phyloP scores from a whole-genome alignment of 2,888 invertebrate species.

The Eupithecia pulchellata region DNA sequence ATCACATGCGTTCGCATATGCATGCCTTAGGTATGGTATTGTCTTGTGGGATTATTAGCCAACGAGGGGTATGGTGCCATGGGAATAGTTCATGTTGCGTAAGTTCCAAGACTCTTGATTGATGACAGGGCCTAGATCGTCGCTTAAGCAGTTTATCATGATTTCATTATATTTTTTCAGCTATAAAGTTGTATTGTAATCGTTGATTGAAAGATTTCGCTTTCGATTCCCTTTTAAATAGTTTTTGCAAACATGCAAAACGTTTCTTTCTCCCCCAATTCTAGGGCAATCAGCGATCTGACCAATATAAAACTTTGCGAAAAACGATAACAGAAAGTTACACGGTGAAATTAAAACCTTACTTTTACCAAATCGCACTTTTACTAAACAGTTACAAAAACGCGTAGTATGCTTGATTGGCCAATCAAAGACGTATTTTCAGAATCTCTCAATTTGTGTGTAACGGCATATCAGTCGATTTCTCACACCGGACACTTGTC shows the following conservation, averaged over 20 bases:
- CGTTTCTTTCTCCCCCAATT: background rate
- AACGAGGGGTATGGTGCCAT: slow-evolving; percentile 25
- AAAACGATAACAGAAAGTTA: slow-evolving; percentile 9
- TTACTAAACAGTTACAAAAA: slow-evolving; percentile 37
- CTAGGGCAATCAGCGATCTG: slow-evolving; percentile 1
- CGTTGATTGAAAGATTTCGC: background rate
- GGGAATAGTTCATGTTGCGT: slow-evolving; percentile 23
- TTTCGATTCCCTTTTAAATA: background rate
- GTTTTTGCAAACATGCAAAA: background rate
- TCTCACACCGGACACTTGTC: slow-evolving; percentile 44
- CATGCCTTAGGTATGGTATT: slow-evolving; percentile 27
- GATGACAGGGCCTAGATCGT: background rate
- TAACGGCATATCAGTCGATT: slow-evolving; percentile 46
- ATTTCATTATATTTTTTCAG: background rate
- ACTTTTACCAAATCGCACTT: slow-evolving; percentile 16
- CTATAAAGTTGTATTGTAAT: background rate
- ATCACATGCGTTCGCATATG: slow-evolving; percentile 11
- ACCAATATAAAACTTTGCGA: background rate
- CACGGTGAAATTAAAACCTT: slow-evolving; percentile 7
- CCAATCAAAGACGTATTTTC: slow-evolving; percentile 45
- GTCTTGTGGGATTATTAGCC: slow-evolving; percentile 35
- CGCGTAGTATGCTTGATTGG: slow-evolving; percentile 41
- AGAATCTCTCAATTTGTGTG: slow-evolving; percentile 44
- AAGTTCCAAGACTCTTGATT: background rate
- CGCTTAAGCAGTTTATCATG: background rate